phyloP scores from a whole-genome alignment of 2,797 vertebrate genomes.

The Glyptemys insculpta region DNA sequence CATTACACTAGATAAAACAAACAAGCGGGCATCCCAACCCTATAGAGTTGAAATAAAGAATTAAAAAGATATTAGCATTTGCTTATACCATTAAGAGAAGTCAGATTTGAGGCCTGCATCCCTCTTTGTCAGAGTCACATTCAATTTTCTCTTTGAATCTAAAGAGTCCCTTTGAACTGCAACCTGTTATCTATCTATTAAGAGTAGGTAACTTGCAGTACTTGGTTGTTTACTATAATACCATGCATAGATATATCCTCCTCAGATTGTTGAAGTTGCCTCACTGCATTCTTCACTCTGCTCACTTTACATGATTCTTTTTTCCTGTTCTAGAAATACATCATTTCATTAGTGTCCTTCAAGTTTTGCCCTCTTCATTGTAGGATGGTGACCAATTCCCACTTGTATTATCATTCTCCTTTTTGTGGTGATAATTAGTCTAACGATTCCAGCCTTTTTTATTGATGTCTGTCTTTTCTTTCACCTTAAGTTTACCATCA shows the following conservation, averaged over 20 bases:
- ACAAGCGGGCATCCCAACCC: accelerated
- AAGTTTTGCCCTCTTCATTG: not conserved
- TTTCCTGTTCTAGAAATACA: not conserved
- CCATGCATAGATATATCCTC: accelerated
- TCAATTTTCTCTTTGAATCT: not conserved
- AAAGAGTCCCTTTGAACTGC: not conserved
- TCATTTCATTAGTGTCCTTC: not conserved
- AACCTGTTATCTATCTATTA: accelerated
- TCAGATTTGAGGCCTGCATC: accelerated
- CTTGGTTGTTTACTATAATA: not conserved
- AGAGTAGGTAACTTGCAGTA: not conserved
- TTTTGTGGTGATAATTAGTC: not conserved
- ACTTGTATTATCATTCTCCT: not conserved
- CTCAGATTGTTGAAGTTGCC: not conserved
- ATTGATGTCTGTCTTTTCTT: not conserved
- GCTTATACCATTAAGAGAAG: not conserved
- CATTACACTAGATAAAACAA: not conserved
- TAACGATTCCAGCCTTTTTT: not conserved
- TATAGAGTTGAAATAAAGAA: not conserved
- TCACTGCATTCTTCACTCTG: not conserved
- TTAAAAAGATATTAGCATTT: not conserved
- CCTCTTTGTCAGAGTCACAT: not conserved
- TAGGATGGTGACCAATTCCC: not conserved
- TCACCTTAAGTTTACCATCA: not conserved
- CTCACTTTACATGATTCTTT: not conserved